Conservation (phyloP, 2,797 vertebrate species). For the Hypotaenidia philippensis region DNA sequence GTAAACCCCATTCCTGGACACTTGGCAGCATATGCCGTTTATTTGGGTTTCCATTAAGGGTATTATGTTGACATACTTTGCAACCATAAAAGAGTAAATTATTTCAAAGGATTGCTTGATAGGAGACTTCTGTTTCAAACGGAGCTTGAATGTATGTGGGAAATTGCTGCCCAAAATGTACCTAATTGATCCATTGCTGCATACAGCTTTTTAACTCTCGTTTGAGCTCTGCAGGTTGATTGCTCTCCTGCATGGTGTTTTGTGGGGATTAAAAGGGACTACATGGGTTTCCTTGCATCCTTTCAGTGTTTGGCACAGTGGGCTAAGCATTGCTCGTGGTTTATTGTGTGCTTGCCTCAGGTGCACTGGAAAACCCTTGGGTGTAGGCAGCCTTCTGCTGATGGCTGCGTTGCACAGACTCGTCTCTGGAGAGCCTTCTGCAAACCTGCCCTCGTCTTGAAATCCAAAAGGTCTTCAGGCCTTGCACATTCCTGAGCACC, state of each 20-base stretch:
- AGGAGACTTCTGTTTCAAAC: conserved; percentile 77
- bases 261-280: neutral
- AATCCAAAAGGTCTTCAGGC: neutral
- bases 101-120: conserved; percentile 76
- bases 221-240: conserved; percentile 55
- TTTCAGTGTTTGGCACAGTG: neutral
- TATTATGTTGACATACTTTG: conserved; percentile 74
- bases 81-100: conserved; percentile 78
- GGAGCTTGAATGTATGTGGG: conserved; percentile 51
- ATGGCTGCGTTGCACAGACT: neutral
- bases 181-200: conserved; percentile 40
- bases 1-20: conserved; percentile 70
- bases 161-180: conserved; percentile 68
- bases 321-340: neutral
- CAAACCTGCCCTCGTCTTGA: neutral
- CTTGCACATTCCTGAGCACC: neutral
- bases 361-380: neutral
- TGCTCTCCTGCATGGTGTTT: neutral
- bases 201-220: conserved; percentile 13
- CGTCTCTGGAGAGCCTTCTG: neutral
- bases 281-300: neutral
- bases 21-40: conserved; percentile 69
- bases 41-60: conserved; percentile 76
- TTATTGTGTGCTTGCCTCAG: neutral
- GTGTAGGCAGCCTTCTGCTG: neutral